Evolutionary conservation across 2,888 invertebrate species (phyloP).

Genomic region (Amiota minor): DNA sequence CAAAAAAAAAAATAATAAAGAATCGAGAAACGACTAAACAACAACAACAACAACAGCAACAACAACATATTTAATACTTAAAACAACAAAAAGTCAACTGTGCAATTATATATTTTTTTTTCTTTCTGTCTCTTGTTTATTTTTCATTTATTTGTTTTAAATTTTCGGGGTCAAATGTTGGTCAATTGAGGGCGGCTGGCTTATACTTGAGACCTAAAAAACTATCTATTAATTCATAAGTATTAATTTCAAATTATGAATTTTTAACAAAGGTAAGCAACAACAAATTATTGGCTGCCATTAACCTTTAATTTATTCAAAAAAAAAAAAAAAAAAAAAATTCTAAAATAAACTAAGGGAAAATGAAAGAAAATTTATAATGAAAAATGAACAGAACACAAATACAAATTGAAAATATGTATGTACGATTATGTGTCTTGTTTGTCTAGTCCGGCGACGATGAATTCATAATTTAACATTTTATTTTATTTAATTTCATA

Average conservation of each 20-base stretch:
- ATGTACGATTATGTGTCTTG: too few relatives aligned
- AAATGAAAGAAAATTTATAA: too few relatives aligned
- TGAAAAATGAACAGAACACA: too few relatives aligned
- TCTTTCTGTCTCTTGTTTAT: neutral
- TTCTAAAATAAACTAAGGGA: too few relatives aligned
- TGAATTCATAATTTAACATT: too few relatives aligned
- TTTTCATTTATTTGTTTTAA: neutral
- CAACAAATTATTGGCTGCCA: neutral
- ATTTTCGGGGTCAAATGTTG: conserved; percentile 14
- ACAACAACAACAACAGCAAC: neutral
- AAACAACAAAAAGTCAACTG: conserved; percentile 9
- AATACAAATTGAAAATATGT: too few relatives aligned
- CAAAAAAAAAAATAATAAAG: neutral
- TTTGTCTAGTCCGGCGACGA: too few relatives aligned
- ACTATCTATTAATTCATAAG: too few relatives aligned
- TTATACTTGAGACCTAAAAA: neutral
- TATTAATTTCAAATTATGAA: too few relatives aligned
- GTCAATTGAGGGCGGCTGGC: conserved; percentile 7
- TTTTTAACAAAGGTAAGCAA: neutral
- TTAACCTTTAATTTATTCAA: too few relatives aligned
- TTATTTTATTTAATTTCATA: too few relatives aligned
- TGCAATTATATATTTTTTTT: neutral
- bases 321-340: too few relatives aligned
- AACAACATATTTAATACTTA: neutral
- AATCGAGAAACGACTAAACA: neutral